A percentile compares a stretch with the other conserved stretches of the same genome.
Conservation (phyloP, 2,888 invertebrate genomes). For the Tachina lurida region DNA sequence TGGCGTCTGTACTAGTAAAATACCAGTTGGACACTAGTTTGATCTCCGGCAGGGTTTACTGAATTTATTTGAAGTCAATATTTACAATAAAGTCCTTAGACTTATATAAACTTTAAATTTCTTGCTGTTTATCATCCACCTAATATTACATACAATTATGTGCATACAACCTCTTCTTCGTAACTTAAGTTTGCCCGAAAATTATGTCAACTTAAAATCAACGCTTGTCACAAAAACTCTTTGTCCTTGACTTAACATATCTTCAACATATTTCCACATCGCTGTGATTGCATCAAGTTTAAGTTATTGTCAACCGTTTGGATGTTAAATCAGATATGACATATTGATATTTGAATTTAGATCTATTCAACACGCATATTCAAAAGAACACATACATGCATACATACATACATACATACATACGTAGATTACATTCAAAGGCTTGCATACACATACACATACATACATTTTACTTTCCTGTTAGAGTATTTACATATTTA, state of each 20-base stretch:
- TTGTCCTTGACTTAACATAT: conserved; percentile 35
- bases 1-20: too few relatives aligned
- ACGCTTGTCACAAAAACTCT: conserved; percentile 20
- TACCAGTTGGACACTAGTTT: too few relatives aligned
- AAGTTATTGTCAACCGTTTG: conserved; percentile 1
- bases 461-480: background rate
- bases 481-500: conserved; percentile 11
- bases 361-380: background rate
- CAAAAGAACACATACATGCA: background rate
- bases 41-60: too few relatives aligned
- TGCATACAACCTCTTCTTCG: background rate
- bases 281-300: conserved; percentile 8
- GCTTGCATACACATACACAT: background rate
- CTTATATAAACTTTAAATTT: too few relatives aligned
- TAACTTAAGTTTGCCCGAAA: background rate
- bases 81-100: too few relatives aligned
- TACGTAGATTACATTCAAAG: background rate
- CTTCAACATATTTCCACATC: conserved; percentile 14
- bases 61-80: too few relatives aligned
- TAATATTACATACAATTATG: background rate
- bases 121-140: background rate
- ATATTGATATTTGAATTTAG: conserved; percentile 42
- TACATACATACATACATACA: background rate
- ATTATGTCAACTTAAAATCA: conserved; percentile 27
- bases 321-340: conserved; percentile 26